Percentiles rank a stretch among this genome's conserved stretches.
phyloP scores from a whole-genome alignment of 2,888 invertebrate genomes.

The Baccha elongata region DNA sequence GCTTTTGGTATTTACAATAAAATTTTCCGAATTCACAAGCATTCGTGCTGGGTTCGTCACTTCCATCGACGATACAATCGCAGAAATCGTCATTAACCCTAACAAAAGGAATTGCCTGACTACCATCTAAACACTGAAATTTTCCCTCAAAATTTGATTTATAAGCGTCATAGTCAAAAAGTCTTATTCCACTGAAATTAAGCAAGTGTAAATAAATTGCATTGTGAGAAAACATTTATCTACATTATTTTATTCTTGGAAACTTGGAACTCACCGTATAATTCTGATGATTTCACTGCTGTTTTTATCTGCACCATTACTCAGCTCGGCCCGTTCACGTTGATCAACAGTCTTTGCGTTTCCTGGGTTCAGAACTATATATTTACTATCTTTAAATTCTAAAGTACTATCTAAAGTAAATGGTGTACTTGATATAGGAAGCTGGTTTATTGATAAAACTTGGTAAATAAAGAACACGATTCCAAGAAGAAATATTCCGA shows the following conservation, averaged over 20 bases:
- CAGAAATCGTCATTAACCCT: constrained; percentile 93
- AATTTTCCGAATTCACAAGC: constrained; percentile 94
- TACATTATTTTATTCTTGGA: background rate
- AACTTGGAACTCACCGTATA: constrained; percentile 76
- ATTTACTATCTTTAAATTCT: constrained; percentile 73
- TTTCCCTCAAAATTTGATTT: constrained; percentile 82
- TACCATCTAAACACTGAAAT: constrained; percentile 83
- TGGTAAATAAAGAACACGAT: constrained; percentile 81
- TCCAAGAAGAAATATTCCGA: constrained; percentile 81
- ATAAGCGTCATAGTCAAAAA: constrained; percentile 82
- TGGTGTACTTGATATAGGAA: constrained; percentile 80
- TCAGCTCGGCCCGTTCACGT: constrained; percentile 34
- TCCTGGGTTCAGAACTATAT: constrained; percentile 62
- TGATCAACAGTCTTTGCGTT: constrained; percentile 60
- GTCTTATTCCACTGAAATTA: constrained; percentile 80
- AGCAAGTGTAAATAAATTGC: no score
- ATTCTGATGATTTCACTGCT: constrained; percentile 78
- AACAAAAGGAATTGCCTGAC: constrained; percentile 83
- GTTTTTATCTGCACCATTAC: constrained; percentile 38
- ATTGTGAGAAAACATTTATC: background rate
- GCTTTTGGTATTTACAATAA: constrained; percentile 86
- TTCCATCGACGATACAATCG: constrained; percentile 90
- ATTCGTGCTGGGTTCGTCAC: constrained; percentile 92
- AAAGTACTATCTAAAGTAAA: constrained; percentile 78
- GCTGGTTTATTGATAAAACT: constrained; percentile 82